Base-by-base conservation (phyloP, 2,888 invertebrate genomes). In the Archips crataeganus region DNA sequence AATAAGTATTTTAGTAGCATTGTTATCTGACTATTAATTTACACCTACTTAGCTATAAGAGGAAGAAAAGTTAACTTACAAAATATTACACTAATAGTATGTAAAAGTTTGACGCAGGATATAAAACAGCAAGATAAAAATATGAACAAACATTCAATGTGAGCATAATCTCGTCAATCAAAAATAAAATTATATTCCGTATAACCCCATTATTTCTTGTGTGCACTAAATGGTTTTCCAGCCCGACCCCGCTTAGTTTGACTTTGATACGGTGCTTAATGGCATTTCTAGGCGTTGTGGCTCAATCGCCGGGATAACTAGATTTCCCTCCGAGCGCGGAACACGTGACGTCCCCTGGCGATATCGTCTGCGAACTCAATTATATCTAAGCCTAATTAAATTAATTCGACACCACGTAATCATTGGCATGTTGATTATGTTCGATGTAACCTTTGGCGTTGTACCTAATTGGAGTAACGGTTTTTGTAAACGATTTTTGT, bases 291-390 rank as follows among this genome's bases (percentile, higher is more conserved):
- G 85, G 88, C 90, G 89, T 87, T 88, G 89, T 87, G 88, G 85
- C 81, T 87, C 90, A 90, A 91, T 92, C 90, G 89, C 87, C 85
- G 84, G 82, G 85, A 84, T 91, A 91, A 92, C 89, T 88, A 84
- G 88, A 88, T 92, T 92, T 84, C 80, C 82, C 85, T 82, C 84
- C 83, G 85, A 82, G 80, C 82, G 76, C 75, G 76, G 81, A 82
- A 83, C 84, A 83, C 83, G 86, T 86, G 86, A 85, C 82, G 78
- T 85, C 83, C 86, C 86, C 86, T 68, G 45, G 84, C 85, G 87
- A 84, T 84, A 83, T 84, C 82, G 82, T 84, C 83, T 81, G 80
- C 79, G 80, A 85, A 86, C 84, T 82, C 84, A 79, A 84, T 86
- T 85, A 89, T 69, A 63, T 59, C 75, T 85, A 82, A 79, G 79